phyloP scores from a whole-genome alignment of 1,140 invertebrate species.

The Heliothis subflexa region DNA sequence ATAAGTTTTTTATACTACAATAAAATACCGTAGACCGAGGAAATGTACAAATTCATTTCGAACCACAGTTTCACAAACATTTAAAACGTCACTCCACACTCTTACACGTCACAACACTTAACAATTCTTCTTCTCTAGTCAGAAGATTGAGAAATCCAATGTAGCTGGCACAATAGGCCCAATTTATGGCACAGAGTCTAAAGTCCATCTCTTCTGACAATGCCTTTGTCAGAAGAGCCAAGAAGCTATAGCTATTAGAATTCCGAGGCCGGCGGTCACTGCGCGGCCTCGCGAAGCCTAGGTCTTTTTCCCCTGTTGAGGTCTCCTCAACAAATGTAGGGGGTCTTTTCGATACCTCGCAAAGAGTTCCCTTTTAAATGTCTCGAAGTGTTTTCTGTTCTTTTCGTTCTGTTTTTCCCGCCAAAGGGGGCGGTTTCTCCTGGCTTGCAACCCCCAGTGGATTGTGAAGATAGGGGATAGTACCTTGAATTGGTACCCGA shows the following conservation, averaged over 20 bases:
- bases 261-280: slow-evolving; percentile 69
- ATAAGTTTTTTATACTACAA: neutral
- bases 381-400: slow-evolving; percentile 93
- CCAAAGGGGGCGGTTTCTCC: slow-evolving; percentile 92
- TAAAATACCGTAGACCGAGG: neutral
- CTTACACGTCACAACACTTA: neutral
- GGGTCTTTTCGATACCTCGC: slow-evolving; percentile 91
- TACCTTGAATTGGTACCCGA: slow-evolving; percentile 95
- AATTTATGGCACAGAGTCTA: too few species aligned
- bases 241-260: slow-evolving; percentile 21
- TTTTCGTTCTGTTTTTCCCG: slow-evolving; percentile 94
- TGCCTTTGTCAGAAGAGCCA: slow-evolving; percentile 49
- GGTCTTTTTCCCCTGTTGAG: slow-evolving; percentile 73
- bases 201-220: slow-evolving; percentile 1
- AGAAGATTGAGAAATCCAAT: neutral
- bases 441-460: slow-evolving; percentile 95
- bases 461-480: slow-evolving; percentile 96
- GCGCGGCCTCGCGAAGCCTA: slow-evolving; percentile 82
- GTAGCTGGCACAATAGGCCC: neutral
- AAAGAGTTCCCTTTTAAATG: slow-evolving; percentile 94
- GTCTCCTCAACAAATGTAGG: slow-evolving; percentile 86
- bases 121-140: neutral
- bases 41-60: neutral
- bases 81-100: neutral
- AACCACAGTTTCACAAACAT: neutral